A percentile compares a stretch with the other conserved stretches of the same genome.
These are phyloP conservation scores for Leptopilina clavipes DNA, from an alignment of 1,140 invertebrate genomes.

Conservation along the genomic window DNA sequence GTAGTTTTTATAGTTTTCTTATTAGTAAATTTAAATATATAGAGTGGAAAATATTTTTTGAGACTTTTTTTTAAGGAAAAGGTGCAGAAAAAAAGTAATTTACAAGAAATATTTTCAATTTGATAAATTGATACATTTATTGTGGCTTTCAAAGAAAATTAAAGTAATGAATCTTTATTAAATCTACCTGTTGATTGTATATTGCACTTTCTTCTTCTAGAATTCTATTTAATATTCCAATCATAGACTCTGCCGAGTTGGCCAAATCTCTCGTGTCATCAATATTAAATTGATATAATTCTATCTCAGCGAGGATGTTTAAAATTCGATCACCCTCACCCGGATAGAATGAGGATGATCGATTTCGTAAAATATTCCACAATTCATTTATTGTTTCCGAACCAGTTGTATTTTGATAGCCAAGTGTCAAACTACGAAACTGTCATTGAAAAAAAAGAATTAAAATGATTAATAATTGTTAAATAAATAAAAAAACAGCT, in stretches of 20 bases:
- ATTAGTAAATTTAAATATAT: no score
- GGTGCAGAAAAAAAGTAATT: no score
- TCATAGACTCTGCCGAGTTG: slow-evolving; percentile 69
- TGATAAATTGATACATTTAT: not conserved
- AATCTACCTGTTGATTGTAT: slow-evolving; percentile 74
- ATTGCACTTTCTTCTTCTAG: slow-evolving; percentile 72
- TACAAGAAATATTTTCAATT: not conserved
- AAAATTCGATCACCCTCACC: slow-evolving; percentile 77
- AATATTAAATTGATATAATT: slow-evolving; percentile 72
- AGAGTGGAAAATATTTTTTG: no score
- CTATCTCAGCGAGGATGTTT: slow-evolving; percentile 72
- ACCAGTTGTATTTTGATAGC: slow-evolving; percentile 79
- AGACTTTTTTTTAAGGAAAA: no score
- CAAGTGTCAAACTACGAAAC: slow-evolving; percentile 79
- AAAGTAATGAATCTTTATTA: slow-evolving; percentile 25
- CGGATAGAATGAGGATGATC: slow-evolving; percentile 72
- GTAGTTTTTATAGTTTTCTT: no score
- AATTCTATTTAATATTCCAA: slow-evolving; percentile 74
- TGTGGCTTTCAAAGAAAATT: not conserved
- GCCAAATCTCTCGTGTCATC: slow-evolving; percentile 62
- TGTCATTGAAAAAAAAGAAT: slow-evolving; percentile 61
- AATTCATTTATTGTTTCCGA: slow-evolving; percentile 74
- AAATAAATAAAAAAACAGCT: no score
- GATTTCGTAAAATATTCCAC: slow-evolving; percentile 73
- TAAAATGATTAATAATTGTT: slow-evolving; percentile 22